Evolutionary conservation across 2,888 invertebrate species (phyloP).

Genomic region (Drosophila demipolita): DNA sequence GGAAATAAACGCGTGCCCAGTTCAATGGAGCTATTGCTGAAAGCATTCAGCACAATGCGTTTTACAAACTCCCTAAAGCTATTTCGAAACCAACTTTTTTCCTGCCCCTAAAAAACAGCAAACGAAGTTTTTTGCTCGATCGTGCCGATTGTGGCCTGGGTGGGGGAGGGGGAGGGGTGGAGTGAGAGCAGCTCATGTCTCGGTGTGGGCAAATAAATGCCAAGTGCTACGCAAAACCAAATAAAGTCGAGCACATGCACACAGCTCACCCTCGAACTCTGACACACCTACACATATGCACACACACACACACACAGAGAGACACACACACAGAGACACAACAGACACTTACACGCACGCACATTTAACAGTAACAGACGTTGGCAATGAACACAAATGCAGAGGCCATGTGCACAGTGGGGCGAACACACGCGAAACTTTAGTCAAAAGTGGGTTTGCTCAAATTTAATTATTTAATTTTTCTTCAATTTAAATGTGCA

Average conservation of each 20-base stretch:
- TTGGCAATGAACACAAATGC: slow-evolving; percentile 64
- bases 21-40: slow-evolving; percentile 75
- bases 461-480: background rate
- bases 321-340: slow-evolving; percentile 14
- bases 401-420: slow-evolving; percentile 47
- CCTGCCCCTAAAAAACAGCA: slow-evolving; percentile 8
- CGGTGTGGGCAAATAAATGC: slow-evolving; percentile 79
- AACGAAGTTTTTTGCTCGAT: slow-evolving; percentile 39
- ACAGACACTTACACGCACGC: slow-evolving; percentile 63
- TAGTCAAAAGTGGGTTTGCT: background rate
- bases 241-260: slow-evolving; percentile 77
- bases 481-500: background rate
- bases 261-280: slow-evolving; percentile 15
- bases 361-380: slow-evolving; percentile 76
- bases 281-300: slow-evolving; percentile 8
- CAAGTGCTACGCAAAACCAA: slow-evolving; percentile 81
- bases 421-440: background rate
- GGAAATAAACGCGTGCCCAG: slow-evolving; percentile 61
- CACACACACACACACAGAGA: slow-evolving; percentile 17
- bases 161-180: slow-evolving; percentile 2
- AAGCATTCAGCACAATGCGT: slow-evolving; percentile 68
- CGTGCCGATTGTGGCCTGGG: background rate
- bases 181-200: slow-evolving; percentile 60
- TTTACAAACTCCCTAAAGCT: slow-evolving; percentile 73
- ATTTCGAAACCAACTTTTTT: slow-evolving; percentile 66